These are phyloP conservation scores for Phalacrocorax brasilianus DNA, from an alignment of 2,113 vertebrate genomes.

Conservation along the genomic window DNA sequence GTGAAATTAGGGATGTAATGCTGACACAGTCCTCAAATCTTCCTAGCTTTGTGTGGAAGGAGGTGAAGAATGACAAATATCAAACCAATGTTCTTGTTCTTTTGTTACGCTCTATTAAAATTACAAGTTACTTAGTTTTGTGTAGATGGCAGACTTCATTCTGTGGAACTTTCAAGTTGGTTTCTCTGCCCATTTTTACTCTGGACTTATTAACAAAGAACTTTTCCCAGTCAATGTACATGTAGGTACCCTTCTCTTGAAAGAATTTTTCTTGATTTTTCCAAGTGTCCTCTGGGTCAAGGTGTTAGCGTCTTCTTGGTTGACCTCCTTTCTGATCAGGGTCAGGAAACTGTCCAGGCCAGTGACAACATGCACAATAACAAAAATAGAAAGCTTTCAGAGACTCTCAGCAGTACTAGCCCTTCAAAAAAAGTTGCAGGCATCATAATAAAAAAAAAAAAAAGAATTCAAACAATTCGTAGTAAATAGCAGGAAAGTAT, in stretches of 20 bases:
- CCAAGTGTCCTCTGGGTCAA: neutral
- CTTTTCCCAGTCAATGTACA: neutral
- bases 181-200: neutral
- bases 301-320: neutral
- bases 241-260: rapidly evolving
- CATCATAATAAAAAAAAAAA: neutral
- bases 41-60: neutral
- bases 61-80: neutral
- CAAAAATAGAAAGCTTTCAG: neutral
- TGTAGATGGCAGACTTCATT: neutral
- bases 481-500: neutral
- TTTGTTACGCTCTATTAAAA: neutral
- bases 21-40: neutral
- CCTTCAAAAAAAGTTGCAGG: neutral
- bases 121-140: neutral
- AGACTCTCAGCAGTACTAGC: neutral
- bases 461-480: neutral
- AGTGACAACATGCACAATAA: neutral
- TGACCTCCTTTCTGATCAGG: neutral
- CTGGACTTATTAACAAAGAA: neutral
- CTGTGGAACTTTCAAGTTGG: neutral
- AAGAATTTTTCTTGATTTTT: neutral
- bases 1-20: neutral
- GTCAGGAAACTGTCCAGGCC: neutral
- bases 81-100: neutral